Percentiles rank a stretch among this genome's conserved stretches.
phyloP scores from a whole-genome alignment of 2,113 vertebrate genomes.

The Xiphias gladius region DNA sequence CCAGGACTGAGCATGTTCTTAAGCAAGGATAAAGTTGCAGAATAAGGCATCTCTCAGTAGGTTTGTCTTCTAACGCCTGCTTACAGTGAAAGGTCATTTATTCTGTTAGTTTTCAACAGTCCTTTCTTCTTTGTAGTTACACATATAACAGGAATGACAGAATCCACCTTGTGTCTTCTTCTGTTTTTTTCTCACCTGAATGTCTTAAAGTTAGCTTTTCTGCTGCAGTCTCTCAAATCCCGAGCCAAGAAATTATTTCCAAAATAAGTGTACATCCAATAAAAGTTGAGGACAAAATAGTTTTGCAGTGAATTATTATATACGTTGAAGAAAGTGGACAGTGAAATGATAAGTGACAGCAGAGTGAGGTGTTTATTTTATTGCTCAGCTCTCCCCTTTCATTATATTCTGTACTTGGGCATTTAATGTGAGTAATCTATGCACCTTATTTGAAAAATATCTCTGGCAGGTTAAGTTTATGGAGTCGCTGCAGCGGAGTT shows the following conservation, averaged over 20 bases:
- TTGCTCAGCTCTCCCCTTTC: conserved; percentile 39
- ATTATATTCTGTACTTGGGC: conserved; percentile 61
- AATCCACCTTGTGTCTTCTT: conserved; percentile 48
- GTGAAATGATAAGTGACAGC: conserved; percentile 61
- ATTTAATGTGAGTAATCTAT: conserved; percentile 52
- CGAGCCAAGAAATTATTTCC: conserved; percentile 16
- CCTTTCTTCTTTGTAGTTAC: conserved; percentile 46
- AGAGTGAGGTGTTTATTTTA: conserved; percentile 57
- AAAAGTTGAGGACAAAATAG: conserved; percentile 44
- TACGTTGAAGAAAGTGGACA: conserved; percentile 48
- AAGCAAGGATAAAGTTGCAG: conserved; percentile 60
- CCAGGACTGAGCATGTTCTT: conserved; percentile 67
- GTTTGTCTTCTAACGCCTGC: conserved; percentile 57
- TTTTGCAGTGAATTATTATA: conserved; percentile 47
- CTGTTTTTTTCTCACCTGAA: conserved; percentile 40
- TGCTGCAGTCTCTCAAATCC: conserved; percentile 27
- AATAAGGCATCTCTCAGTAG: conserved; percentile 66
- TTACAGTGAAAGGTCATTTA: conserved; percentile 59
- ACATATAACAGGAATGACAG: conserved; percentile 37
- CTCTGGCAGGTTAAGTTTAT: conserved; percentile 43
- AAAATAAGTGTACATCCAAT: conserved; percentile 26
- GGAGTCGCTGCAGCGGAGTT: conserved; percentile 50
- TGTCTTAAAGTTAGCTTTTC: conserved; percentile 39
- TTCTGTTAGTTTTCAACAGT: conserved; percentile 48
- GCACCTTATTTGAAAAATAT: conserved; percentile 51